Base-by-base conservation (phyloP, 1,140 invertebrate species). In the Calephelis virginiensis region DNA sequence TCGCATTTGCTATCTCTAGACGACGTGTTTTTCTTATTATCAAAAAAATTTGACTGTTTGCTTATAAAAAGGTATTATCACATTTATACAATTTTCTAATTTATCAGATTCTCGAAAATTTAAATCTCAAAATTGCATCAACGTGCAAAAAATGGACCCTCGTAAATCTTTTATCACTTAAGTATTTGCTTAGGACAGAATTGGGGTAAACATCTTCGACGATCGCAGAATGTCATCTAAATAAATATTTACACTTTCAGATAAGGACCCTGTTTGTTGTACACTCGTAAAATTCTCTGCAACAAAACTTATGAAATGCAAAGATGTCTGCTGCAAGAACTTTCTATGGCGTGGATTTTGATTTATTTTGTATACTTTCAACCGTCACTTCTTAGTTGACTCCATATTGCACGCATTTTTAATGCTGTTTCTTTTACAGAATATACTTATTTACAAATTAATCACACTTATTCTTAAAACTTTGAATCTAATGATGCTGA, bases 181-280 rank as follows among this genome's bases (percentile, higher is more conserved):
- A 56, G 50, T 56, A 12, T 56, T 56, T 28, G 50, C 28, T 56
- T 56, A 56, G 50, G 50, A 11, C 50, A 28, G 11, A 56, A 56
- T 56, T 56, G 50, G 50, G 50, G 50, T 37, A 56, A 37, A 37
- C 50, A 56, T 37, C 8, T 10, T 56, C 28, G 50, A 56, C 50
- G 50, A 56, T 56, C 17, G 50, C 50, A 56, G 17, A 56, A 56
- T 56, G 50, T 56, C 50, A 56, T 56, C 17, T 28, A 56, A 9
- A 56, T 56, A 56, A 56, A 56, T 56, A 56, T 56, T 56, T 56
- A 56, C 50, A 56, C 49, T 56, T 28, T 56, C 50, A 37, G 50
- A 56, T 56, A 56, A 56, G 28, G 50, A 10, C 14, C 17, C 12
- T 56, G 50, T 56, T 37, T 56, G 50, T 56, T 56, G 14, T 56